Evolutionary conservation across 1,140 invertebrate species (phyloP), one percentile per base, ranked within the genome.

Genomic region (Sweltsa coloradensis): DNA sequence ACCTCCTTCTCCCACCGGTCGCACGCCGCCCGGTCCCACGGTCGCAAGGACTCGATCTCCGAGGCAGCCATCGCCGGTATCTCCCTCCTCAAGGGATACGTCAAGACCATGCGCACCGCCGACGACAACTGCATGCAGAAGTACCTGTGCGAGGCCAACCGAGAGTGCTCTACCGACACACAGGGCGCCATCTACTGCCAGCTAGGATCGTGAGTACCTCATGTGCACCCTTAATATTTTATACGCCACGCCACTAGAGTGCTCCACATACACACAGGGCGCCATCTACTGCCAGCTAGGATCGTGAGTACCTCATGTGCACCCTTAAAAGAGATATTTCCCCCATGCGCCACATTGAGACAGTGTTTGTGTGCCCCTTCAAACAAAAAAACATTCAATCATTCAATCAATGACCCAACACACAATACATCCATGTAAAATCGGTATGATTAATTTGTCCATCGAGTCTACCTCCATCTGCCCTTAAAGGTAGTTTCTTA

Each of bases 1-100:
- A 89, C 87, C 5, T 90, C 86, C 23, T 90, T 93, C 71, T 89
- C 85, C 5, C 87, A 92, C 66, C 79, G 89, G 51, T 90, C 87
- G 4, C 61, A 89, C 48, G 68, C 79, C 0, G 87, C 88, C 19
- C 73, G 88, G 34, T 85, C 82, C 24, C 67, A 89, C 47, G 89
- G 89, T 48, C 79, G 75, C 60, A 85, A 85, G 56, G 87, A 91
- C 62, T 81, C 83, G 3, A 74, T 90, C 25, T 88, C 85, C 51
- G 88, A 92, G 56, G 86, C 86, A 13, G 82, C 83, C 2, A 74
- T 89, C 26, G 87, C 89, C 29, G 78, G 85, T 6, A 83, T 91
- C 54, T 75, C 85, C 26, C 83, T 91, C 77, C 67, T 89, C 49
- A 91, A 92, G 73, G 86, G 86, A 45, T 92, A 90, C 66, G 79